Evolutionary conservation across 2,113 vertebrate species (phyloP), one percentile per base, ranked within the genome.

Genomic region (Ovis canadensis): DNA sequence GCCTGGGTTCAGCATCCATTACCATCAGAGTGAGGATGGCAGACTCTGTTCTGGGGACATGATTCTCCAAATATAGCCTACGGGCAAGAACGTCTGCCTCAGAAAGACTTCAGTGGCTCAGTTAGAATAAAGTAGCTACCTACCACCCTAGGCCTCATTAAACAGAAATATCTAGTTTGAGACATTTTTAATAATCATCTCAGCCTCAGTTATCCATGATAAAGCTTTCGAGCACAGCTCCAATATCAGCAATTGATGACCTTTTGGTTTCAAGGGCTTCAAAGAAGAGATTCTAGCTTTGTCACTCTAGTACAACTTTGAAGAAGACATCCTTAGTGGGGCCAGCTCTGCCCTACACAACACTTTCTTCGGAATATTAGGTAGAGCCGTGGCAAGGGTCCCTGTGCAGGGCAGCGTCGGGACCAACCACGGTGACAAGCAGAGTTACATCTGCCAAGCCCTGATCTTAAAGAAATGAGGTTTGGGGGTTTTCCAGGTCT

Each of bases 141-240:
- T 90, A 48, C 14, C 3, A 62, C 8, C 7, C 21, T 5, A 43
- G 7, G 31, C 11, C 29, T 87, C 17, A 54, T 60, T 86, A 59
- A 81, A 48, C 40, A 91, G 86, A 89, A 92, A 88, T n/a, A 55
- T 54, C 96, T 80, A 36, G 21, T 74, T 77, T 86, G 31, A 89
- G n/a, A 43, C 5, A 64, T 45, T 93, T 90, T 85, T 64, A 85
- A 48, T 85, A 48, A 60, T 21, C 7, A 62, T 3, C 16, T 14
- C 27, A 83, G 19, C 16, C 45, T 67, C 89, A 78, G 74, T 59
- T 67, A 55, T 21, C 71, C 40, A n/a, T 67, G n/a, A 33, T 85
- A 80, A 90, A 52, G 3, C 57, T 71, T 87, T 64, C 31, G 2
- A 83, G 21, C 43, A 88, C 4, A 57, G 11, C 7, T 48, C 40